Evolutionary conservation across 2,797 vertebrate species (phyloP).

Genomic region (Aeoliscus strigatus): DNA sequence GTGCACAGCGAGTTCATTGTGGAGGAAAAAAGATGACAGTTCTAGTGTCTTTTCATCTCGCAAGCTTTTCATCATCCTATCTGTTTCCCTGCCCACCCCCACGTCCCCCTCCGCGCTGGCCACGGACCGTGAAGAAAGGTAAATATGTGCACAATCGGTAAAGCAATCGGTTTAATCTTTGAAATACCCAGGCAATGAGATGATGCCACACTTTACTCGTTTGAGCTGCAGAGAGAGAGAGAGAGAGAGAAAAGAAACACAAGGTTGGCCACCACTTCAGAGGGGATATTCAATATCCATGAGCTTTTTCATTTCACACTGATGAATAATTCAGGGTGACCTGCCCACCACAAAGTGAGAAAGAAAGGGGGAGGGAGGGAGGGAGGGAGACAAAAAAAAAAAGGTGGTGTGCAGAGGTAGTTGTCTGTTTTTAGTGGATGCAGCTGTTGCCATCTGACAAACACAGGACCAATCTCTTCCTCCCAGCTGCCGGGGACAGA

Average conservation of each 20-base stretch:
- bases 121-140: constrained; percentile 40
- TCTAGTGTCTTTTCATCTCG: constrained; percentile 15
- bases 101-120: background rate
- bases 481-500: constrained; percentile 37
- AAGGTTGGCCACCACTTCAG: constrained; percentile 69
- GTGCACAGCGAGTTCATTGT: constrained; percentile 5
- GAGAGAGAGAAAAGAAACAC: constrained; percentile 24
- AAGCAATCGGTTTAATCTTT: constrained; percentile 68
- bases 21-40: constrained; percentile 20
- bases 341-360: constrained; percentile 65
- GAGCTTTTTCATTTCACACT: constrained; percentile 75
- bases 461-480: constrained; percentile 47
- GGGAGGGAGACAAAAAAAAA: constrained; percentile 17
- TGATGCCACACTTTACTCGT: constrained; percentile 46
- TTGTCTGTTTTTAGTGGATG: constrained; percentile 60
- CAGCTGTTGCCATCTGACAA: constrained; percentile 60
- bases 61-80: constrained; percentile 23
- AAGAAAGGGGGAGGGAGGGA: constrained; percentile 36
- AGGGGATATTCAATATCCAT: constrained; percentile 75
- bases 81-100: constrained; percentile 4
- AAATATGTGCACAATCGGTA: constrained; percentile 54
- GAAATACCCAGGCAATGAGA: constrained; percentile 57
- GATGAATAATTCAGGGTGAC: constrained; percentile 79
- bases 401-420: constrained; percentile 58
- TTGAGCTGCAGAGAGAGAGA: constrained; percentile 27